These are phyloP conservation scores for Neogale vison DNA, from an alignment of 2,113 vertebrate species.

Conservation along the genomic window DNA sequence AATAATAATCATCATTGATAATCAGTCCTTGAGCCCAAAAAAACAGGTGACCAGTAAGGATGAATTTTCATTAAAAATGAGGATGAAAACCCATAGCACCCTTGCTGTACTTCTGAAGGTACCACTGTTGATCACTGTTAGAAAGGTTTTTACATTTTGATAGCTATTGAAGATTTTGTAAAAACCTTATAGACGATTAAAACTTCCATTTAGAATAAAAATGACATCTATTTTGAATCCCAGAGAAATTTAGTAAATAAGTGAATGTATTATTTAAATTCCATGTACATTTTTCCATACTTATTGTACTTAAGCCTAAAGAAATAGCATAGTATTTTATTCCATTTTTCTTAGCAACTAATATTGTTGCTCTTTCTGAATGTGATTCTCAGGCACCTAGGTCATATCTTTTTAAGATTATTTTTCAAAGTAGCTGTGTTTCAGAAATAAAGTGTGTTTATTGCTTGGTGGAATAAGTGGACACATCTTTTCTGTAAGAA, in stretches of 20 bases:
- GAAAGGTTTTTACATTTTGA: background rate
- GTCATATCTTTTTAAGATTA: slow-evolving; percentile 7
- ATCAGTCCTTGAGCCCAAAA: background rate
- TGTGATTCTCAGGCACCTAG: background rate
- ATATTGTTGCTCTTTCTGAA: background rate
- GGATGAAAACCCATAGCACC: background rate
- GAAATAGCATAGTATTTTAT: slow-evolving; percentile 29
- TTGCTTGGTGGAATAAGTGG: background rate
- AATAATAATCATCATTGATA: background rate
- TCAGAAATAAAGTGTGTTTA: background rate
- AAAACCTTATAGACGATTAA: background rate
- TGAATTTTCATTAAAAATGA: background rate
- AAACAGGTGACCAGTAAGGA: background rate
- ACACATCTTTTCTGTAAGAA: slow-evolving; percentile 9
- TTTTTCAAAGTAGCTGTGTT: background rate
- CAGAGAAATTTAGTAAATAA: slow-evolving; percentile 26
- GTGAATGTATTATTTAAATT: slow-evolving; percentile 19
- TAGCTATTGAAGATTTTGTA: background rate
- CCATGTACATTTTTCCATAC: background rate
- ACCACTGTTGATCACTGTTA: background rate
- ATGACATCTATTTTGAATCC: slow-evolving; percentile 33
- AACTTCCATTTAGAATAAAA: slow-evolving; percentile 31
- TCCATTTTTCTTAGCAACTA: slow-evolving; percentile 65
- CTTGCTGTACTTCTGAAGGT: background rate
- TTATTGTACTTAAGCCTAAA: slow-evolving; percentile 6